These are phyloP conservation scores for Trichechus manatus DNA, from an alignment of 2,113 vertebrate species.

Conservation along the genomic window DNA sequence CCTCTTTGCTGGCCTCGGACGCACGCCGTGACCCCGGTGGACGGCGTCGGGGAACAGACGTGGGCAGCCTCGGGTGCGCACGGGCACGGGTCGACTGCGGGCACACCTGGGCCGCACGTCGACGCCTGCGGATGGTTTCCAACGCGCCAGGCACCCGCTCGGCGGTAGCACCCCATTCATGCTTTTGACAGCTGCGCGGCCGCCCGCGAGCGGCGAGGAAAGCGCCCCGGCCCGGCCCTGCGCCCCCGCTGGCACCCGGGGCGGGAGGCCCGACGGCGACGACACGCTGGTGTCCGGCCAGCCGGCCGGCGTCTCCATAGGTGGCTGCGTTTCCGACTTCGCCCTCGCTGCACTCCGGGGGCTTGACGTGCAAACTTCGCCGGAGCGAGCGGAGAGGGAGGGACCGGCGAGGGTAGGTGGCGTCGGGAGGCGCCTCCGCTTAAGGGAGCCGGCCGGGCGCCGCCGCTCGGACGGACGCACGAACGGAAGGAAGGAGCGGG, in stretches of 20 bases:
- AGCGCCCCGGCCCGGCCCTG: background rate
- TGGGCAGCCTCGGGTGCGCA: background rate
- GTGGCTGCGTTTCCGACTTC: constrained; percentile 79
- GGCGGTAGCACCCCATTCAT: constrained; percentile 58
- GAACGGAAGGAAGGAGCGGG: constrained; percentile 76
- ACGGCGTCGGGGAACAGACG: background rate
- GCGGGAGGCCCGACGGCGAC: background rate
- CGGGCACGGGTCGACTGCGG: background rate
- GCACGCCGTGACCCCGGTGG: background rate
- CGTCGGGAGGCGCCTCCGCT: constrained; percentile 77
- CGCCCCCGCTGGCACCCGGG: background rate
- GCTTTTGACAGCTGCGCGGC: constrained; percentile 75
- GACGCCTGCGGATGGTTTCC: background rate
- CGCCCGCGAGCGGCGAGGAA: background rate
- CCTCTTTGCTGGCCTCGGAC: background rate
- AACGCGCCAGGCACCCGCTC: background rate
- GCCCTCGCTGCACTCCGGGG: constrained; percentile 78
- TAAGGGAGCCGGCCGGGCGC: constrained; percentile 81
- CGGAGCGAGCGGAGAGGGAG: constrained; percentile 75
- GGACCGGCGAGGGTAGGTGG: constrained; percentile 71
- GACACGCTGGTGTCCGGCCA: background rate
- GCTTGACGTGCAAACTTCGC: constrained; percentile 85
- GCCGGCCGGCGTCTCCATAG: background rate
- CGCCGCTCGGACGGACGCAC: constrained; percentile 73
- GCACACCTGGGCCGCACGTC: constrained; percentile 6